Base-by-base conservation (phyloP, 35 echinoderm and acorn worm genomes). In the Diadema setosum region DNA sequence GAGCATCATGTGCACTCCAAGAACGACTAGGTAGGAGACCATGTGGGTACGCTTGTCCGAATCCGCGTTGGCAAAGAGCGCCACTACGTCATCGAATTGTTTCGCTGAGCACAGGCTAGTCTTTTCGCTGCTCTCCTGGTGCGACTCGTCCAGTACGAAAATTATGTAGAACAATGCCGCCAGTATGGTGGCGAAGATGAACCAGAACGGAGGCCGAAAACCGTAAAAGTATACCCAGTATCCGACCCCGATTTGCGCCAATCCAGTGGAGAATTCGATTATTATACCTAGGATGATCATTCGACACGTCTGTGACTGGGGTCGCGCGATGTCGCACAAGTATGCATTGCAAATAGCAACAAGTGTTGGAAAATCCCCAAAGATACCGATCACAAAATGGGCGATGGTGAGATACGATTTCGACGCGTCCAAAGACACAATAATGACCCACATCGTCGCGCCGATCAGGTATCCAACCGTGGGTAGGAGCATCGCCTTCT, bases 241-340 rank as follows among this genome's bases (percentile, higher is more conserved):
- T 44, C 85, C 85, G 42, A 87, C 11, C 9, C 24, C n/a, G 9
- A 87, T 46, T 70, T 87, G 85, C 5, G 85, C 70, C 20, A 49
- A 21, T 15, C 63, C 85, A 1, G 85, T 87, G 36, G 42, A 42
- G 12, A 87, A 31, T 57, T 87, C 85, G 85, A 87, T 76, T 0
- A 70, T 52, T 25, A 87, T 87, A 40, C 85, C 85, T 3, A 87
- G 61, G 25, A 87, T 46, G 61, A 87, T 87, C 60, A 87, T 65
- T 21, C 85, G 85, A 48, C 49, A 87, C 24, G 85, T 87, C 39
- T 65, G 61, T 45, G 48, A 44, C 11, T 70, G 85, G 14, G 46
- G 61, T 12, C 63, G 46, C 17, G 85, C 58, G 37, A 87, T 75
- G 32, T 87, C 85, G 8, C 39, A 43, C 45, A 87, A 26, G 85